Conservation (phyloP, 2,113 vertebrate species). For the Butorides virescens region DNA sequence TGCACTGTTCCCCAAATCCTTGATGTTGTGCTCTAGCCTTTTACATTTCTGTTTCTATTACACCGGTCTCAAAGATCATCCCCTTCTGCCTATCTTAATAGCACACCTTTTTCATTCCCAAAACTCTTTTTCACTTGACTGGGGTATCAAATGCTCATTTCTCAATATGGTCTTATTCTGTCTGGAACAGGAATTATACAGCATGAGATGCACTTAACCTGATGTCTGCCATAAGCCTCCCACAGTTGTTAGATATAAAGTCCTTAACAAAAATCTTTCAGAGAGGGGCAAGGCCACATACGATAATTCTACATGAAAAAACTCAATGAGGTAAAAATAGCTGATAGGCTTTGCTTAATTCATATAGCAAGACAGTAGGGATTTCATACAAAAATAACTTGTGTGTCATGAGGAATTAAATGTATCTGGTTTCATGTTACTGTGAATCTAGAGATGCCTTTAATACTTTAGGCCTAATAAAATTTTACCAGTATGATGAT, state of each 20-base stretch:
- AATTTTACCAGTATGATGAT: background rate
- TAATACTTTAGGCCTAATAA: background rate
- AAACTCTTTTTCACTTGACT: background rate
- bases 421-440: background rate
- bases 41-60: background rate
- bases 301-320: background rate
- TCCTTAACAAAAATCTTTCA: background rate
- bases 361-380: background rate
- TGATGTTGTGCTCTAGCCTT: background rate
- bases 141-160: background rate
- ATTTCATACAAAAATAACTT: background rate
- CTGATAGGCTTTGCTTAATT: background rate
- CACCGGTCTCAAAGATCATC: background rate
- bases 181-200: background rate
- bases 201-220: background rate
- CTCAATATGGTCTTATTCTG: background rate
- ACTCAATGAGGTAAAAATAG: background rate
- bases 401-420: background rate
- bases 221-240: background rate
- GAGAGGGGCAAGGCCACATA: background rate
- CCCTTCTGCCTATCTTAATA: background rate
- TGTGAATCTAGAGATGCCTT: background rate
- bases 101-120: background rate
- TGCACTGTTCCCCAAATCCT: background rate
- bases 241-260: background rate